Conservation (phyloP, 2,113 vertebrate genomes). For the Perca fluviatilis region DNA sequence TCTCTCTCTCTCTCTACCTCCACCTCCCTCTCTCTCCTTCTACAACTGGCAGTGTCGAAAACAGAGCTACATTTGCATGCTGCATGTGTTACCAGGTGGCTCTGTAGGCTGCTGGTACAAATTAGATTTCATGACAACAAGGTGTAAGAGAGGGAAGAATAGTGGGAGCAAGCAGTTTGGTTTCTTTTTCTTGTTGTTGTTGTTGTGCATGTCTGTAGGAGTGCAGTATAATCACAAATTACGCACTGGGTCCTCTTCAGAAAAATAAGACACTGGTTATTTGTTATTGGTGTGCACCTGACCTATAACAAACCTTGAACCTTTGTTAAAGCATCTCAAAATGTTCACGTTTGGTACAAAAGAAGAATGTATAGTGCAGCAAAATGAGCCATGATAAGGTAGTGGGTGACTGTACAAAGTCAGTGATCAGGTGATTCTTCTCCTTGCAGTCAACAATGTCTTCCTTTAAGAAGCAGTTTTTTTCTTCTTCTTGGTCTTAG, state of each 20-base stretch:
- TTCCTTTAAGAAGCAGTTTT: slow-evolving; percentile 16
- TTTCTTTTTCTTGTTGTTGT: slow-evolving; percentile 25
- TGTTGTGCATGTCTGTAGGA: not conserved
- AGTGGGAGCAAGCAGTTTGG: slow-evolving; percentile 9
- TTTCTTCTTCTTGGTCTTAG: not conserved
- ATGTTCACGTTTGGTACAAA: not conserved
- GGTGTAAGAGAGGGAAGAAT: slow-evolving; percentile 83
- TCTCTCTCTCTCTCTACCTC: slow-evolving; percentile 83
- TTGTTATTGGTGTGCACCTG: no score
- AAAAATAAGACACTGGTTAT: not conserved
- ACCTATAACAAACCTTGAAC: no score
- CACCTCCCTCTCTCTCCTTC: slow-evolving; percentile 44
- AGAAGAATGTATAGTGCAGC: not conserved
- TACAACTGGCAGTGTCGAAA: slow-evolving; percentile 83
- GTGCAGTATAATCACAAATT: not conserved
- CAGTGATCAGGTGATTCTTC: not conserved
- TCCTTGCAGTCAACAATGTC: not conserved
- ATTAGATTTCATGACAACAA: slow-evolving; percentile 99
- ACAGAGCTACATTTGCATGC: slow-evolving; percentile 93
- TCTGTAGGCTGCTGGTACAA: slow-evolving; percentile 91
- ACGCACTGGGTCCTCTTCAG: not conserved
- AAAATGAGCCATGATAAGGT: not conserved
- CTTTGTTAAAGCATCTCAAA: no score
- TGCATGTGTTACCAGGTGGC: slow-evolving; percentile 97
- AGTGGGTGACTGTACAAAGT: not conserved